Conservation (phyloP, 2,888 invertebrate species). For the Trachelus troglodyta region DNA sequence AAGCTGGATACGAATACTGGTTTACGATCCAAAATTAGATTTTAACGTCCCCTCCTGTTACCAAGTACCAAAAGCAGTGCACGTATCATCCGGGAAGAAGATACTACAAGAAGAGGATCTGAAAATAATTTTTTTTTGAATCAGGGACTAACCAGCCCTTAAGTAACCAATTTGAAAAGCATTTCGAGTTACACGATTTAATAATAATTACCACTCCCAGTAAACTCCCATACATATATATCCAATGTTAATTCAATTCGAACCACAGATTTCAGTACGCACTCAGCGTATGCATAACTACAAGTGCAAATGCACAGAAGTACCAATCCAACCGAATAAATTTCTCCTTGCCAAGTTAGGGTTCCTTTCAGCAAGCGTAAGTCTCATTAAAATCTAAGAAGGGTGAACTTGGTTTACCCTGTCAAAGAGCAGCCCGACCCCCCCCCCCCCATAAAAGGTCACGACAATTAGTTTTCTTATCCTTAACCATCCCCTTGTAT, state of each 20-base stretch:
- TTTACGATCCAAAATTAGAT: no score
- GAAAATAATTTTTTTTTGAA: no score
- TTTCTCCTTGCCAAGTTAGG: background rate
- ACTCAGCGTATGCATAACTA: background rate
- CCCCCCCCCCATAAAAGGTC: conserved; percentile 10
- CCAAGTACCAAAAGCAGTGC: no score
- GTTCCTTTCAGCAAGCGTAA: conserved; percentile 13
- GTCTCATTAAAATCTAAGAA: conserved; percentile 29
- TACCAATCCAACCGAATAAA: background rate
- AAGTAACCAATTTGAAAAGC: no score
- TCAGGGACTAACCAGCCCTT: no score
- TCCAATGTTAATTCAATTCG: background rate
- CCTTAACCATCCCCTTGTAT: conserved; percentile 18
- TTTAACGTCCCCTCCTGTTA: no score
- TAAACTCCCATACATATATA: background rate
- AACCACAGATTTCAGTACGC: background rate
- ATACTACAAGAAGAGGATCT: no score
- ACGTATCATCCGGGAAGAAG: no score
- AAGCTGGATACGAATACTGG: no score
- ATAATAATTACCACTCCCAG: background rate
- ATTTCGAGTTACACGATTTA: background rate
- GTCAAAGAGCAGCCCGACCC: background rate
- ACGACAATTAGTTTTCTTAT: conserved; percentile 45
- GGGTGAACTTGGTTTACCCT: background rate
- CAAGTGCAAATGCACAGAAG: background rate